Evolutionary conservation across 2,888 invertebrate species (phyloP).

Genomic region (Cyaniris semiargus): DNA sequence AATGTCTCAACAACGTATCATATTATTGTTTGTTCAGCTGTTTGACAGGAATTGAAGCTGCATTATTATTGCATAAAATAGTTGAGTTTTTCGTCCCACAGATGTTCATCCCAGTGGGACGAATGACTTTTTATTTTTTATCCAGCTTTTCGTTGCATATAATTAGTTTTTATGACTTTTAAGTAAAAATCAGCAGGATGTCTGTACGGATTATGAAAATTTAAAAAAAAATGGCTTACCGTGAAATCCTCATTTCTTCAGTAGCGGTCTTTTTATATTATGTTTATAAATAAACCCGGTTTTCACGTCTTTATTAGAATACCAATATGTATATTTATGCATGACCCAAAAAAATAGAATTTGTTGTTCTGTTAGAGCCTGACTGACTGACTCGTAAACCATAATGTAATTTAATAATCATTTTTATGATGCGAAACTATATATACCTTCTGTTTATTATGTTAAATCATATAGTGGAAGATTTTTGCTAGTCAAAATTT

Average conservation of each 20-base stretch:
- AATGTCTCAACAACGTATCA: too few species aligned
- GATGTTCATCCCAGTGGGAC: too few species aligned
- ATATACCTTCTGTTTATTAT: not conserved
- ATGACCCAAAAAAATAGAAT: constrained; percentile 13
- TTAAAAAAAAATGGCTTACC: too few species aligned
- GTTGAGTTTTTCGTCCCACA: too few species aligned
- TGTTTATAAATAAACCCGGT: not conserved
- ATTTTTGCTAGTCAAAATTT: not conserved
- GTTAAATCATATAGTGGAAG: not conserved
- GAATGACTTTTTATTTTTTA: too few species aligned
- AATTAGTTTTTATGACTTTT: too few species aligned
- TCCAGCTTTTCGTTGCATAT: too few species aligned
- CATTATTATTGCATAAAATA: too few species aligned
- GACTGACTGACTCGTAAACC: not conserved
- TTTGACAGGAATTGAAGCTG: too few species aligned
- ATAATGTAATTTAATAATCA: constrained; percentile 12
- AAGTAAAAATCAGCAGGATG: too few species aligned
- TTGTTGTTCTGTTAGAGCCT: not conserved
- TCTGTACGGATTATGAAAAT: too few species aligned
- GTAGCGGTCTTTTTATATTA: not conserved
- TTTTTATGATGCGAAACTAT: not conserved
- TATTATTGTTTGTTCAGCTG: too few species aligned
- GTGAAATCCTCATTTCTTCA: not conserved
- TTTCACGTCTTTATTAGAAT: not conserved
- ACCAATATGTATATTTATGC: not conserved